These are phyloP conservation scores for Tenualosa thibaudeaui DNA, from an alignment of 2,797 vertebrate species.

Conservation along the genomic window DNA sequence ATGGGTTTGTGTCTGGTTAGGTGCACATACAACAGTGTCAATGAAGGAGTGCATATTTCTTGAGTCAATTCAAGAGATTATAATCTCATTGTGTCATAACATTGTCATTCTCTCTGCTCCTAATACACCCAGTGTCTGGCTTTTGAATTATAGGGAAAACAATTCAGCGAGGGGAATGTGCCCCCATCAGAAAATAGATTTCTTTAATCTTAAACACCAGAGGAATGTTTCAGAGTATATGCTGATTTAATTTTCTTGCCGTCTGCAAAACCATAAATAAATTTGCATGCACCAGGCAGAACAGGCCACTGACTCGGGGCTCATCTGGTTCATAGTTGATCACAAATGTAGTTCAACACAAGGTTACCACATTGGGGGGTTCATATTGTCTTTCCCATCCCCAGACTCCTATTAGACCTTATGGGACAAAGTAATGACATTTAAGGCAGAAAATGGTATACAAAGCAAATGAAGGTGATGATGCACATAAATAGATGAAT, in stretches of 20 bases:
- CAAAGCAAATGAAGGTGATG: constrained; percentile 55
- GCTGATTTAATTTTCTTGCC: constrained; percentile 74
- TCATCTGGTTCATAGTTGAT: constrained; percentile 61
- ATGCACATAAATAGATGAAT: constrained; percentile 46
- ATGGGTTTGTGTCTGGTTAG: not conserved
- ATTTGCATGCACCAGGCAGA: constrained; percentile 68
- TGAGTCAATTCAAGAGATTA: constrained; percentile 8
- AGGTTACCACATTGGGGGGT: constrained; percentile 51
- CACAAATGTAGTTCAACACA: constrained; percentile 58
- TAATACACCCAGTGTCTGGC: constrained; percentile 48
- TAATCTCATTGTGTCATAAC: constrained; percentile 22
- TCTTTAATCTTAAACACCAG: constrained; percentile 69
- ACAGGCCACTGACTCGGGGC: constrained; percentile 65
- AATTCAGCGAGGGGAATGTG: constrained; percentile 67
- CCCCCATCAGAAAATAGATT: constrained; percentile 68
- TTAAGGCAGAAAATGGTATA: constrained; percentile 50
- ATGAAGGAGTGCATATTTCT: not conserved
- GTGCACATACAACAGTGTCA: constrained; percentile 4
- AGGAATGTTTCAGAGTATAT: constrained; percentile 64
- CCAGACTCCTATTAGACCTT: constrained; percentile 46
- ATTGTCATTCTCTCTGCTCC: constrained; percentile 15
- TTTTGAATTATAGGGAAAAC: constrained; percentile 54
- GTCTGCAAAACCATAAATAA: constrained; percentile 67
- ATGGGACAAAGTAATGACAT: constrained; percentile 49
- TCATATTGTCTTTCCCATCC: constrained; percentile 36